A percentile compares a stretch with the other conserved stretches of the same genome.
Conservation (phyloP, 2,797 vertebrate species). For the Hippopotamyrus pictus region DNA sequence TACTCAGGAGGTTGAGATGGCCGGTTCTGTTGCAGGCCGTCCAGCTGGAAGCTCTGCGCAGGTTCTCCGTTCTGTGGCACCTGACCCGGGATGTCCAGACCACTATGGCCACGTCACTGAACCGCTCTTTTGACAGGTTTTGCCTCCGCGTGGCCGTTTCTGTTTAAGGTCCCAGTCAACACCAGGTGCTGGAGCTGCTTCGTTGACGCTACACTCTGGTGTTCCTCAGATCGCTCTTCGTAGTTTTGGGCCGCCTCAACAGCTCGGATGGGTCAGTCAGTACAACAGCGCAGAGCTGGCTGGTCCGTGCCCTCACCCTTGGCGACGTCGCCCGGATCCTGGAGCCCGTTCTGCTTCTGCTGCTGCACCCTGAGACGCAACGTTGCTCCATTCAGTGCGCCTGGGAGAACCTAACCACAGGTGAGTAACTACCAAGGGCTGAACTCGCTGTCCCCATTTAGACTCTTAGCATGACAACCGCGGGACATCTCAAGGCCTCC, state of each 20-base stretch:
- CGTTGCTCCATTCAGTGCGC: constrained; percentile 76
- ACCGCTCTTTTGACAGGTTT: constrained; percentile 91
- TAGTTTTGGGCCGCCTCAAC: constrained; percentile 87
- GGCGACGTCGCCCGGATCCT: constrained; percentile 84
- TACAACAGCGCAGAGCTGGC: constrained; percentile 87
- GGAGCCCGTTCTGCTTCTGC: constrained; percentile 82
- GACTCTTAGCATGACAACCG: not conserved
- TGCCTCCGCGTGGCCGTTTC: constrained; percentile 24
- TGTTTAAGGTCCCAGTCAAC: constrained; percentile 38
- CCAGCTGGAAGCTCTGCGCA: constrained; percentile 82
- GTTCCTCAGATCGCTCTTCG: constrained; percentile 79
- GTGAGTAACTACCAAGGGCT: constrained; percentile 48
- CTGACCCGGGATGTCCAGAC: constrained; percentile 88
- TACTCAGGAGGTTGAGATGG: not conserved
- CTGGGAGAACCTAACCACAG: constrained; percentile 68
- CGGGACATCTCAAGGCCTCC: not conserved
- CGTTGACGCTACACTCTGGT: not conserved
- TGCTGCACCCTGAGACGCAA: constrained; percentile 88
- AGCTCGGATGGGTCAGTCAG: constrained; percentile 80
- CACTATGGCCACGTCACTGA: constrained; percentile 78
- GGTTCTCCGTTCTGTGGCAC: constrained; percentile 95
- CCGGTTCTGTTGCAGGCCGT: constrained; percentile 53
- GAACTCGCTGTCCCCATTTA: not conserved
- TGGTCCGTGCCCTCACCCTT: constrained; percentile 82
- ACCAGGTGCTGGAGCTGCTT: not conserved